These are phyloP conservation scores for Tinamus guttatus DNA, from an alignment of 2,113 vertebrate species.

Conservation along the genomic window DNA sequence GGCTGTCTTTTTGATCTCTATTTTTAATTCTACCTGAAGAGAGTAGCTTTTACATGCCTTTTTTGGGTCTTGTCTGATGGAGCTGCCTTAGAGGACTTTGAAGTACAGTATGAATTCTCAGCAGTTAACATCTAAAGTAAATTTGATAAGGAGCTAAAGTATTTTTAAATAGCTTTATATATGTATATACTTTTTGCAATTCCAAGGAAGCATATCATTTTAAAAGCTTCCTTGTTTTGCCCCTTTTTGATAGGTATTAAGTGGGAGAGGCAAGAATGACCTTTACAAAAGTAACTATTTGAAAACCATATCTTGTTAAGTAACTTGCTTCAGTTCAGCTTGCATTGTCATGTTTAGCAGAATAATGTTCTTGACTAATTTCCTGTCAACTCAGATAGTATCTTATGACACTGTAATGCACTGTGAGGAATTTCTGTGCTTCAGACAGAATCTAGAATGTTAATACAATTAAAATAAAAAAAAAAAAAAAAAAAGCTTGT, in stretches of 20 bases:
- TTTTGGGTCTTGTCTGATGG: background rate
- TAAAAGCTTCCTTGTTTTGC: background rate
- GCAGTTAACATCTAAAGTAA: background rate
- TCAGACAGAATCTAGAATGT: background rate
- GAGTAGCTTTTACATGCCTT: background rate
- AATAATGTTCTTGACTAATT: background rate
- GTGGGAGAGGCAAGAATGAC: background rate
- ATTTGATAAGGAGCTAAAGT: background rate
- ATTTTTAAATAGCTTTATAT: background rate
- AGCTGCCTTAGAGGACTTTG: background rate
- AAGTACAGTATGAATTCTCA: background rate
- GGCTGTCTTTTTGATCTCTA: background rate
- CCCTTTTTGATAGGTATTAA: background rate
- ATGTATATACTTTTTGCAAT: background rate
- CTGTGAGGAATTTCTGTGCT: background rate
- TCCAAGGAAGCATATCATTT: background rate
- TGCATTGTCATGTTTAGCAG: background rate
- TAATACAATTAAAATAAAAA: background rate
- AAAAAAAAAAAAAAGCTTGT: background rate
- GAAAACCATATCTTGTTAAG: background rate
- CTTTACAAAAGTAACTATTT: background rate
- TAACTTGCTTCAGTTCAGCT: background rate
- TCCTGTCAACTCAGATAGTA: background rate
- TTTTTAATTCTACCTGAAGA: rapidly evolving
- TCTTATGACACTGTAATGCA: background rate